These are phyloP conservation scores for Buceros bicornis DNA, from an alignment of 2,797 vertebrate species.

Conservation along the genomic window DNA sequence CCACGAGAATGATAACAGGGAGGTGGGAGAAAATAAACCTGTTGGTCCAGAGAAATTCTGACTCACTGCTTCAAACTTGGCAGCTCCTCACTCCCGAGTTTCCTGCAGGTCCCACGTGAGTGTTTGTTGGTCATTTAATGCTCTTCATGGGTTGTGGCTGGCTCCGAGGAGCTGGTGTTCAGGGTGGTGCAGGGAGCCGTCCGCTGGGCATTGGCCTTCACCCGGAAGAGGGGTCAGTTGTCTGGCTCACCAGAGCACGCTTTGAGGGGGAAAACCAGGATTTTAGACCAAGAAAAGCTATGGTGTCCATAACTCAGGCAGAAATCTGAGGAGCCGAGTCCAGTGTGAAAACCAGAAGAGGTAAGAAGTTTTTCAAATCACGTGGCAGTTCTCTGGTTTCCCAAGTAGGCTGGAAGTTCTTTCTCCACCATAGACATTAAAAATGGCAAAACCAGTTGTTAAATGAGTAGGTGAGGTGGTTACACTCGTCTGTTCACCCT, in stretches of 20 bases:
- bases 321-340: background rate
- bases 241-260: background rate
- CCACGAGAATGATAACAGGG: background rate
- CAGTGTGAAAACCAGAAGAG: background rate
- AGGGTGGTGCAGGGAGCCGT: background rate
- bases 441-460: background rate
- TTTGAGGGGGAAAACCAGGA: background rate
- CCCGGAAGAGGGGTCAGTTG: background rate
- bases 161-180: fast-evolving
- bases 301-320: background rate
- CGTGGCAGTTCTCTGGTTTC: background rate
- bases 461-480: background rate
- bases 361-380: background rate
- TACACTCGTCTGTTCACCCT: background rate
- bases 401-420: background rate
- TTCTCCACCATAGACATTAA: background rate
- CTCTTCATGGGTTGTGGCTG: background rate
- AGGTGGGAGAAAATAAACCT: background rate
- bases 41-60: background rate
- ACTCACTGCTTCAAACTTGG: background rate
- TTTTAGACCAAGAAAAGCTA: background rate
- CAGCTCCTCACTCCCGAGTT: background rate
- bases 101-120: background rate
- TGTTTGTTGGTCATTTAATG: background rate
- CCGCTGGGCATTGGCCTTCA: background rate